Evolutionary conservation across 2,888 invertebrate genomes (phyloP).

Genomic region (Linnaemya tessellans): DNA sequence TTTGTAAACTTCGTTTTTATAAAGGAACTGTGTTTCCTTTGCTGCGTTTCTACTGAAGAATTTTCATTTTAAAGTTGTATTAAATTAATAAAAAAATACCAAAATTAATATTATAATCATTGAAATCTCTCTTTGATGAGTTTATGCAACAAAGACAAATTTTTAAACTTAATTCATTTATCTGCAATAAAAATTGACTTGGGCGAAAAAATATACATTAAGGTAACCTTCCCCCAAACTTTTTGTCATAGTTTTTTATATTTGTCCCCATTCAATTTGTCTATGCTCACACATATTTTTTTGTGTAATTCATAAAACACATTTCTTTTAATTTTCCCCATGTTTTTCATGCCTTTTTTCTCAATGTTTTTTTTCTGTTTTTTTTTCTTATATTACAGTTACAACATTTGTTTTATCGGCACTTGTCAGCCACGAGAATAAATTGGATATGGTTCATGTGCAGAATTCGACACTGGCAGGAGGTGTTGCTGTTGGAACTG

Average conservation of each 20-base stretch:
- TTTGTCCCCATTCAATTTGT: slow-evolving; percentile 17
- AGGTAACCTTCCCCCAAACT: slow-evolving; percentile 8
- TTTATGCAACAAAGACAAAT: no score
- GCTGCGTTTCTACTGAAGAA: no score
- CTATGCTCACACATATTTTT: slow-evolving; percentile 18
- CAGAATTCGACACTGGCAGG: slow-evolving; percentile 97
- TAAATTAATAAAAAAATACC: no score
- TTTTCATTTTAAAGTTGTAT: no score
- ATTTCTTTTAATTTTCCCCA: slow-evolving; percentile 41
- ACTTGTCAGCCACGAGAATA: slow-evolving; percentile 88
- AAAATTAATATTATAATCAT: no score
- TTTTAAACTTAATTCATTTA: no score
- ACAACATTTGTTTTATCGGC: slow-evolving; percentile 93
- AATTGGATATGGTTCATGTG: slow-evolving; percentile 95
- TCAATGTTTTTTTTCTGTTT: not conserved
- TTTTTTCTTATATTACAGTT: slow-evolving; percentile 83
- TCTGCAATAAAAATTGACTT: not conserved
- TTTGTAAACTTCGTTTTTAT: no score
- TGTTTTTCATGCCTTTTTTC: slow-evolving; percentile 35
- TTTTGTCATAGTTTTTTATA: slow-evolving; percentile 29
- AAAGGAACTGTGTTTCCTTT: no score
- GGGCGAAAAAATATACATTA: no score
- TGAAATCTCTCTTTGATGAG: no score
- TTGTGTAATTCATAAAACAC: slow-evolving; percentile 44
- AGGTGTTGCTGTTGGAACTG: slow-evolving; percentile 95